These are phyloP conservation scores for Hoplodrina blanda DNA, from an alignment of 2,888 invertebrate species.

Conservation along the genomic window DNA sequence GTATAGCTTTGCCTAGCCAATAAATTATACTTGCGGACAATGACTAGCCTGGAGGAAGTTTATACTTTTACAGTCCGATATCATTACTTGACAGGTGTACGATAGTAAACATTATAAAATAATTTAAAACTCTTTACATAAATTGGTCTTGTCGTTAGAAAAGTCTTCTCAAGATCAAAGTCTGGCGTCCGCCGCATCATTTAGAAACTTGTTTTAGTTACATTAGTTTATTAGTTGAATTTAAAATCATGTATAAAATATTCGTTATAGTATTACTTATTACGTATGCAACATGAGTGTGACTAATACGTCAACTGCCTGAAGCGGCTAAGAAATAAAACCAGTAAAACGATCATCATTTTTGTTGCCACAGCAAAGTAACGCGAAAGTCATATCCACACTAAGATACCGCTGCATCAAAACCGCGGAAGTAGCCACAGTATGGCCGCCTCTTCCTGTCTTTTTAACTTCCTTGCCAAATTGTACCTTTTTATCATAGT, in stretches of 20 bases:
- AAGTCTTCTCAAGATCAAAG: slow-evolving; percentile 12
- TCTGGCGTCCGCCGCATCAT: background rate
- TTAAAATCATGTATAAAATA: background rate
- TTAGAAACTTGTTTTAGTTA: slow-evolving; percentile 1
- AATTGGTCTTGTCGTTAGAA: slow-evolving; percentile 20
- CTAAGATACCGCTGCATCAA: slow-evolving; percentile 57
- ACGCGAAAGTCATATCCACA: slow-evolving; percentile 68
- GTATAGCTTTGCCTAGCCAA: background rate
- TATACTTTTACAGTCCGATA: background rate
- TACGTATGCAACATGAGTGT: background rate
- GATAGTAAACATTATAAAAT: slow-evolving; percentile 10
- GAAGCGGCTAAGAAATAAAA: background rate
- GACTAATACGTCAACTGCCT: slow-evolving; percentile 15
- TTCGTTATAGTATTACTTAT: background rate
- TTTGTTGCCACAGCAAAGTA: background rate
- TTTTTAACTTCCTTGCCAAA: slow-evolving; percentile 84
- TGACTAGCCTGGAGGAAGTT: slow-evolving; percentile 16
- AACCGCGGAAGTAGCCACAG: slow-evolving; percentile 88
- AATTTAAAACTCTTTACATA: slow-evolving; percentile 12
- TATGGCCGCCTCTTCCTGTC: slow-evolving; percentile 88
- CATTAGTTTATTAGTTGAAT: background rate
- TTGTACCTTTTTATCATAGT: slow-evolving; percentile 77
- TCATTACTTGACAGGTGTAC: slow-evolving; percentile 27
- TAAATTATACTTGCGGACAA: background rate
- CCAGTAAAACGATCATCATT: background rate